phyloP scores from a whole-genome alignment of 2,797 vertebrate species.

The Siniperca undulata region DNA sequence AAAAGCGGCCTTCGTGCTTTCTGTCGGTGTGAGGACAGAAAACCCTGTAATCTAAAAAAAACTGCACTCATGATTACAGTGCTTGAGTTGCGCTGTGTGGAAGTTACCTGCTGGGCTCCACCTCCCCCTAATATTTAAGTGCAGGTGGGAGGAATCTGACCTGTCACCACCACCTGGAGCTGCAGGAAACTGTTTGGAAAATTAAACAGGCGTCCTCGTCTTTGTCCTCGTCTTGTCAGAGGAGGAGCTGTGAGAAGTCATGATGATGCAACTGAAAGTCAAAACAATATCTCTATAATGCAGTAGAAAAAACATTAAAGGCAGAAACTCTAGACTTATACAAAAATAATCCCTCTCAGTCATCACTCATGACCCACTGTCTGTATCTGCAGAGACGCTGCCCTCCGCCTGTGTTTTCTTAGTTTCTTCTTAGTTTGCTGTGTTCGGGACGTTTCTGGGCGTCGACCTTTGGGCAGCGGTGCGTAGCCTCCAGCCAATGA shows the following conservation, averaged over 20 bases:
- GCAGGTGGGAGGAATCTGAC: conserved; percentile 28
- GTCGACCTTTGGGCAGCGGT: too few species aligned
- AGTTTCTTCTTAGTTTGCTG: too few species aligned
- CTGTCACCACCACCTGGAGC: conserved; percentile 16
- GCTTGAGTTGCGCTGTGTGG: conserved; percentile 13
- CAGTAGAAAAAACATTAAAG: neutral
- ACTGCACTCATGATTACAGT: conserved; percentile 42
- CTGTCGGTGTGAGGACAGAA: conserved; percentile 18
- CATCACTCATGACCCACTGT: too few species aligned
- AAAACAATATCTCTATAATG: neutral
- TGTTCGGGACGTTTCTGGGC: too few species aligned
- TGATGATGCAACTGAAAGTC: neutral
- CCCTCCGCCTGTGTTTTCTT: too few species aligned
- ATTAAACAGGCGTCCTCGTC: neutral
- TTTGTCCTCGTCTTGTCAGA: neutral
- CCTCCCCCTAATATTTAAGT: conserved; percentile 25
- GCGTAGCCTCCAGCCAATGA: too few species aligned
- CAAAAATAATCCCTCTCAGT: too few species aligned
- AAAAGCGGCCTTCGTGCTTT: conserved; percentile 46
- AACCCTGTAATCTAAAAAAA: conserved; percentile 40
- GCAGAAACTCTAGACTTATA: too few species aligned
- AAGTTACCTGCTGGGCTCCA: conserved; percentile 40
- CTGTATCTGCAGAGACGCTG: too few species aligned
- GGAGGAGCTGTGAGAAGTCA: neutral
- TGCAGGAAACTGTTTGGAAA: neutral